Evolutionary conservation across 2,797 vertebrate species (phyloP), one percentile per base, ranked within the genome.

Genomic region (Gallinago nigripennis): DNA sequence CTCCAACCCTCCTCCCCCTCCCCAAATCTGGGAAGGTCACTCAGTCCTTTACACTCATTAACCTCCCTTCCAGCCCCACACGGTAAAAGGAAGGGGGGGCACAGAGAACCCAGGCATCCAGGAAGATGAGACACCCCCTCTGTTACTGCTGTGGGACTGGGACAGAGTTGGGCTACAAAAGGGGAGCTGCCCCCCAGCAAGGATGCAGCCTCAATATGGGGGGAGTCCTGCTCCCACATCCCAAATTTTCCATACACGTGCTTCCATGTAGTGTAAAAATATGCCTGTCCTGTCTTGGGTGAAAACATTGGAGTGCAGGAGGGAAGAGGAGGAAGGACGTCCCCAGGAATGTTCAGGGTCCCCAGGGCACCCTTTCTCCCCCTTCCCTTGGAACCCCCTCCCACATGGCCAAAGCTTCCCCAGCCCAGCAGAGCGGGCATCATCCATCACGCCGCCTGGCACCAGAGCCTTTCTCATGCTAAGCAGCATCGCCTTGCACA

Each of bases 381-480:
- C 35, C 17, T 85, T 93, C 58, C 85, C 28, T 19, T 39, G 16
- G 19, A 56, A 75, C 82, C 35, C 8, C 31, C 30, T 28, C 48
- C 63, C 18, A 28, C 30, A 84, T 1, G 1, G 82, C 57, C 45
- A 96, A 92, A 92, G 86, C 46, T 78, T 88, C 86, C 82, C 81
- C 80, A 88, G 68, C 45, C 86, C 89, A 79, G 88, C 64, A 87
- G 82, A 84, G 53, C n/a, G 17, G 78, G 91, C 68, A 92, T 82
- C 92, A 97, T 97, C 92, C 91, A 97, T 96, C 96, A 97, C 82
- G 0, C 50, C 0, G 91, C 82, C 65, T 95, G 95, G 95, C 96
- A 97, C 82, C 6, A 2, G 48, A 86, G 94, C 56, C 88, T 97
- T 97, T 96, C 92, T 97, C 94, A 96, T 97, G 96, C 95, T 96